Conservation (phyloP, 2,888 invertebrate genomes). For the Morpho helenor region DNA sequence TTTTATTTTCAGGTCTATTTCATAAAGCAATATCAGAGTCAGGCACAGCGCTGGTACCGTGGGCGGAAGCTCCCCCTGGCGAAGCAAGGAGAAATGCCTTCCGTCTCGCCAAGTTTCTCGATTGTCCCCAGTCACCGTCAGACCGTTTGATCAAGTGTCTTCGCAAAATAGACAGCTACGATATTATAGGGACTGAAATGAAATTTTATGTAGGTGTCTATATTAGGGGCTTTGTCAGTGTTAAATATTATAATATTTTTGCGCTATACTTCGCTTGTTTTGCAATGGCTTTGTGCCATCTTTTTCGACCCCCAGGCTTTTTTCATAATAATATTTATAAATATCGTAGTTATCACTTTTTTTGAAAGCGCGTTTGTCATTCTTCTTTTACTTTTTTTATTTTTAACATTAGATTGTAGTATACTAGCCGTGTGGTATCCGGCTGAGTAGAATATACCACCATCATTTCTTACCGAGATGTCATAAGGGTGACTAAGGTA, state of each 20-base stretch:
- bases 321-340: too few relatives aligned
- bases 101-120: conserved; percentile 79
- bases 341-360: too few relatives aligned
- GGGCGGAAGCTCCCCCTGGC: conserved; percentile 82
- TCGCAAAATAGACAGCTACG: conserved; percentile 77
- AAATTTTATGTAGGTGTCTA: conserved; percentile 81
- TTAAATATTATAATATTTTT: too few relatives aligned
- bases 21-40: conserved; percentile 87
- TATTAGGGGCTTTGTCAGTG: neutral
- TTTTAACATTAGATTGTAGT: too few relatives aligned
- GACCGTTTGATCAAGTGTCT: conserved; percentile 80
- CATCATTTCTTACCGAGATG: too few relatives aligned
- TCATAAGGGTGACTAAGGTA: too few relatives aligned
- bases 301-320: too few relatives aligned
- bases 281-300: neutral
- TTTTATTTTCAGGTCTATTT: conserved; percentile 78
- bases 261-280: too few relatives aligned
- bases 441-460: too few relatives aligned
- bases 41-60: conserved; percentile 83
- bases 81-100: conserved; percentile 78
- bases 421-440: too few relatives aligned
- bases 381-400: too few relatives aligned
- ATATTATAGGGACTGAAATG: conserved; percentile 83
- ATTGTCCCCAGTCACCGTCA: conserved; percentile 77
- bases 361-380: too few relatives aligned